These are phyloP conservation scores for Meliscaeva auricollis DNA, from an alignment of 2,888 invertebrate genomes.

Conservation along the genomic window DNA sequence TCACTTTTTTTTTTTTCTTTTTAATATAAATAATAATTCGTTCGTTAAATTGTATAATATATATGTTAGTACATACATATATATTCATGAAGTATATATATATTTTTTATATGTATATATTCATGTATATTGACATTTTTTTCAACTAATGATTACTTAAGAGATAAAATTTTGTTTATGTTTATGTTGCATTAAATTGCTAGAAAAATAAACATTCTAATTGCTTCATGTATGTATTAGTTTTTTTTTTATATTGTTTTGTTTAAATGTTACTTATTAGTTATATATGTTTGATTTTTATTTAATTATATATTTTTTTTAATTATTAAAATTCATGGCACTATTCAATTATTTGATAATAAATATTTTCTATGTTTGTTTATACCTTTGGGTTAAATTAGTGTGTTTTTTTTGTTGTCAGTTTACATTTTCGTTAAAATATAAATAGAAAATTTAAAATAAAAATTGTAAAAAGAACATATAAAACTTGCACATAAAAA, in stretches of 20 bases:
- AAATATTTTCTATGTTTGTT: slow-evolving; percentile 61
- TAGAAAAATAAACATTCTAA: slow-evolving; percentile 83
- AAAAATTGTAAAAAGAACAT: slow-evolving; percentile 13
- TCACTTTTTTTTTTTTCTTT: slow-evolving; percentile 57
- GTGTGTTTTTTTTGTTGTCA: slow-evolving; percentile 39
- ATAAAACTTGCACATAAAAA: slow-evolving; percentile 17
- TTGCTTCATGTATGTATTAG: slow-evolving; percentile 79
- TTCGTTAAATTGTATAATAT: slow-evolving; percentile 63
- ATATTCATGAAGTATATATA: slow-evolving; percentile 45
- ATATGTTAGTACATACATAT: slow-evolving; percentile 26
- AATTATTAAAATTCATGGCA: slow-evolving; percentile 71
- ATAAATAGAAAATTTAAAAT: slow-evolving; percentile 24
- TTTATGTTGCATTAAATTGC: slow-evolving; percentile 80
- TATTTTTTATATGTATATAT: slow-evolving; percentile 46
- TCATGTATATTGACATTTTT: slow-evolving; percentile 71
- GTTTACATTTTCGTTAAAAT: slow-evolving; percentile 22
- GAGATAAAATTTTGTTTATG: slow-evolving; percentile 56
- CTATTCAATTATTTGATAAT: slow-evolving; percentile 73
- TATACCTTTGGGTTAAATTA: slow-evolving; percentile 57
- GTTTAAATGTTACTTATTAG: slow-evolving; percentile 61
- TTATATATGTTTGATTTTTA: slow-evolving; percentile 58
- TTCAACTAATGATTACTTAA: slow-evolving; percentile 59
- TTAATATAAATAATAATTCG: slow-evolving; percentile 68
- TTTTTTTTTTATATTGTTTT: slow-evolving; percentile 52
- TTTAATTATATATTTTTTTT: slow-evolving; percentile 35